phyloP scores from a whole-genome alignment of 2,113 vertebrate species.

The Chinchilla lanigera region DNA sequence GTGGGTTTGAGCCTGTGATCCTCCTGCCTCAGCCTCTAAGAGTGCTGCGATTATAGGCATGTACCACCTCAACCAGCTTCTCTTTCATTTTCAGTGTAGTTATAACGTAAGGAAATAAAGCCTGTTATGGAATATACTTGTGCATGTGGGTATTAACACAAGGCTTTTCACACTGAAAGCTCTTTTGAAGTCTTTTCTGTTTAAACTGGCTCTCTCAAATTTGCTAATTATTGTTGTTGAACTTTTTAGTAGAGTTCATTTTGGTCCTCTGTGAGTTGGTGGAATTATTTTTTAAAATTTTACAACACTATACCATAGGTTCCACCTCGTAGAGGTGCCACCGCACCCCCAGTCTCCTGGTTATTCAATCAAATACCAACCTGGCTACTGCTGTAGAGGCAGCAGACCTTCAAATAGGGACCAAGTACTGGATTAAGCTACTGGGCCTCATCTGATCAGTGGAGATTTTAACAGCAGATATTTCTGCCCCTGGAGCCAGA shows the following conservation, averaged over 20 bases:
- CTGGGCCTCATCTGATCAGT: not conserved
- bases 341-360: not conserved
- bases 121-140: not conserved
- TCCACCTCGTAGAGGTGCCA: not conserved
- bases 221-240: not conserved
- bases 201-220: not conserved
- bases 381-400: not conserved
- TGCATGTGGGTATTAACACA: not conserved
- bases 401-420: not conserved
- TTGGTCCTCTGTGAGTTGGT: not conserved
- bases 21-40: not conserved
- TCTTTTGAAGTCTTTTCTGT: not conserved
- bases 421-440: accelerated
- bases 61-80: not conserved
- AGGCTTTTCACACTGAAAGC: not conserved
- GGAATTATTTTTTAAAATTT: not conserved
- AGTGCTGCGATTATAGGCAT: not conserved
- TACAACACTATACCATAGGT: not conserved
- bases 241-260: not conserved
- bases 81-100: not conserved
- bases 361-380: not conserved
- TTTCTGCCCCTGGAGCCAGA: not conserved
- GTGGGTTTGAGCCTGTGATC: not conserved
- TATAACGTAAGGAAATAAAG: not conserved
- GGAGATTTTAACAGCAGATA: not conserved